Conservation (phyloP, 1,140 invertebrate genomes). For the Heliconius nattereri region DNA sequence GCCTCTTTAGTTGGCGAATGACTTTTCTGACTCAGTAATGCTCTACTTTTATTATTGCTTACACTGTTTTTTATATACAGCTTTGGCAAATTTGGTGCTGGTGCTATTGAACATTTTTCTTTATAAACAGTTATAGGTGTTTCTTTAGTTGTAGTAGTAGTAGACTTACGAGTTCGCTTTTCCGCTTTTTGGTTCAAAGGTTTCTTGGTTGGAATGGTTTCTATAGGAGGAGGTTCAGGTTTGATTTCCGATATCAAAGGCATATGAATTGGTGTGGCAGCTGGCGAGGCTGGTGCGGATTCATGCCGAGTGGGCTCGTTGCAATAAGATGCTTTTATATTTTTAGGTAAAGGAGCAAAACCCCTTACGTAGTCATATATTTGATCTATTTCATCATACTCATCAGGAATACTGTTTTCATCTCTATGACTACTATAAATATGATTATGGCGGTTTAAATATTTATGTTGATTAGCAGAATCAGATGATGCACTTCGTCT, state of each 20-base stretch:
- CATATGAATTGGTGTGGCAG: conserved; percentile 80
- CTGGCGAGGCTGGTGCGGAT: conserved; percentile 75
- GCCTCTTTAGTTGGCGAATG: conserved; percentile 87
- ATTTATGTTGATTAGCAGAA: conserved; percentile 83
- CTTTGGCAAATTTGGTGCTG: conserved; percentile 83
- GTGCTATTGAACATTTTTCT: conserved; percentile 76
- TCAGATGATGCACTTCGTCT: conserved; percentile 88
- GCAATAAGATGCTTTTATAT: conserved; percentile 86
- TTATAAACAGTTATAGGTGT: conserved; percentile 81
- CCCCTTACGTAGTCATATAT: conserved; percentile 98
- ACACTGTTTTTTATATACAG: conserved; percentile 89
- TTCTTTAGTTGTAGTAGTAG: conserved; percentile 75
- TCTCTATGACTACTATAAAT: conserved; percentile 79
- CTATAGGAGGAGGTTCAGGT: conserved; percentile 93
- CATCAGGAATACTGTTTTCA: conserved; percentile 84
- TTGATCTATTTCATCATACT: conserved; percentile 98
- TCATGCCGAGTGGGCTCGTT: conserved; percentile 76
- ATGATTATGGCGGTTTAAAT: conserved; percentile 75
- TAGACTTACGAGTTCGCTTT: conserved; percentile 84
- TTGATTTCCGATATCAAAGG: conserved; percentile 84
- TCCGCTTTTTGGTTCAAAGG: conserved; percentile 83
- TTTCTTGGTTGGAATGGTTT: conserved; percentile 94
- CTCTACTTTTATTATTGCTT: conserved; percentile 84
- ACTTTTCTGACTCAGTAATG: conserved; percentile 87
- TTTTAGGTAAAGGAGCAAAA: conserved; percentile 93